phyloP scores from a whole-genome alignment of 2,888 invertebrate species.

The Osmoderma eremita region DNA sequence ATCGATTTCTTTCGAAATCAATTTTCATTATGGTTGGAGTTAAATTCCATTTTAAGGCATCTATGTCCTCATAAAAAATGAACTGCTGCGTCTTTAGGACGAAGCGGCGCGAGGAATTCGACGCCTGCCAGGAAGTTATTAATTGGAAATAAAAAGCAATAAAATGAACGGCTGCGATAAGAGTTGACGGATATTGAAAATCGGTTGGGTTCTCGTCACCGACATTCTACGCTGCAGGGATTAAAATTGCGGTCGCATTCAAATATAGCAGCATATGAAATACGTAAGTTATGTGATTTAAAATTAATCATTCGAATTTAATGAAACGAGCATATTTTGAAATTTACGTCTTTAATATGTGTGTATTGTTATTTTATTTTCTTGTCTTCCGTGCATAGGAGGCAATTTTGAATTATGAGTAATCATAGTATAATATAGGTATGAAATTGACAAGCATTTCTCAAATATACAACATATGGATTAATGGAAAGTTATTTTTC shows the following conservation, averaged over 20 bases:
- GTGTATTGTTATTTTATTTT: too few species aligned
- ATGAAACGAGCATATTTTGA: background rate
- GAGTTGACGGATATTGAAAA: slow-evolving; percentile 9
- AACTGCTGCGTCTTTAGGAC: slow-evolving; percentile 2
- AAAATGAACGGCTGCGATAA: slow-evolving; percentile 9
- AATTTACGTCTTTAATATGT: too few species aligned
- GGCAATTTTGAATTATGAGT: too few species aligned
- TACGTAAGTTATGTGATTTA: background rate
- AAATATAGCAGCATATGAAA: too few species aligned
- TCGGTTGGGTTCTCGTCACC: background rate
- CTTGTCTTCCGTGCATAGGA: too few species aligned
- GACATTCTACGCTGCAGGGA: too few species aligned
- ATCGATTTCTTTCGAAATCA: slow-evolving; percentile 16
- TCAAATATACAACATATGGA: too few species aligned
- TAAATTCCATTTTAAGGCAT: background rate
- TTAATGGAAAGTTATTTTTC: too few species aligned
- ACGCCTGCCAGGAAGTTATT: slow-evolving; percentile 18
- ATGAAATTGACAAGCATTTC: too few species aligned
- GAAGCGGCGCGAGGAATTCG: background rate
- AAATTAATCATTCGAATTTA: background rate
- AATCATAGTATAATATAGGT: too few species aligned
- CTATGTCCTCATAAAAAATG: slow-evolving; percentile 7
- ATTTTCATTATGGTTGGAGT: background rate
- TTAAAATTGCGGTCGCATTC: too few species aligned
- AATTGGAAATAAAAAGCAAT: slow-evolving; percentile 16